These are phyloP conservation scores for Drosophila melanica DNA, from an alignment of 1,140 invertebrate species.

Conservation along the genomic window DNA sequence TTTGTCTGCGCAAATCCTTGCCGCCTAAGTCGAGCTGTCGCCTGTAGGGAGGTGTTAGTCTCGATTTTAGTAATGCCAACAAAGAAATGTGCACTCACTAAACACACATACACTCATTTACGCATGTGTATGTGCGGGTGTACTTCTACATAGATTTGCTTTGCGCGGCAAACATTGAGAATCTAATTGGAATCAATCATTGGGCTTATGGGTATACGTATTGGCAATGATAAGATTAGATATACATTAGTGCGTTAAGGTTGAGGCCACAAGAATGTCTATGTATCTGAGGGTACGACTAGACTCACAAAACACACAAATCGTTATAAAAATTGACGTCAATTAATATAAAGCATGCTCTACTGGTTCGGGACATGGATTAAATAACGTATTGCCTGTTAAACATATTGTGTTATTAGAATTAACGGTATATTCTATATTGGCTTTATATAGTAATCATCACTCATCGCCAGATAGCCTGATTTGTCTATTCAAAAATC, in stretches of 20 bases:
- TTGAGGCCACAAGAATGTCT: conserved; percentile 35
- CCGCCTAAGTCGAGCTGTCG: conserved; percentile 72
- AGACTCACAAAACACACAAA: conserved; percentile 22
- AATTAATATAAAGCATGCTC: conserved; percentile 31
- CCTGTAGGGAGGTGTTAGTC: conserved; percentile 71
- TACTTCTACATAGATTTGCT: conserved; percentile 28
- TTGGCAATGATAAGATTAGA: conserved; percentile 45
- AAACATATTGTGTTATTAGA: neutral
- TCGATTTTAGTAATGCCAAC: conserved; percentile 59
- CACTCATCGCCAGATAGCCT: no score
- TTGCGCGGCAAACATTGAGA: conserved; percentile 40
- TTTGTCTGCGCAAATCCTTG: conserved; percentile 79
- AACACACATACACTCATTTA: conserved; percentile 12
- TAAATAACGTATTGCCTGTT: neutral
- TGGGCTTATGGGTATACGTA: conserved; percentile 27
- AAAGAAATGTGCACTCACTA: conserved; percentile 43
- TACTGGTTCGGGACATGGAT: conserved; percentile 4
- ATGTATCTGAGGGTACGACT: conserved; percentile 7
- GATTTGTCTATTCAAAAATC: no score
- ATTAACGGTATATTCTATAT: neutral
- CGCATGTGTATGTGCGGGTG: neutral
- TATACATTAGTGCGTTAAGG: conserved; percentile 38
- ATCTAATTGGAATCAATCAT: conserved; percentile 70
- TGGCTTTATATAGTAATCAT: neutral
- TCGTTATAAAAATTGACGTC: conserved; percentile 34